Percentiles rank a stretch among this genome's conserved stretches.
These are phyloP conservation scores for Spinibarbus caldwelli DNA, from an alignment of 2,797 vertebrate genomes.

Conservation along the genomic window DNA sequence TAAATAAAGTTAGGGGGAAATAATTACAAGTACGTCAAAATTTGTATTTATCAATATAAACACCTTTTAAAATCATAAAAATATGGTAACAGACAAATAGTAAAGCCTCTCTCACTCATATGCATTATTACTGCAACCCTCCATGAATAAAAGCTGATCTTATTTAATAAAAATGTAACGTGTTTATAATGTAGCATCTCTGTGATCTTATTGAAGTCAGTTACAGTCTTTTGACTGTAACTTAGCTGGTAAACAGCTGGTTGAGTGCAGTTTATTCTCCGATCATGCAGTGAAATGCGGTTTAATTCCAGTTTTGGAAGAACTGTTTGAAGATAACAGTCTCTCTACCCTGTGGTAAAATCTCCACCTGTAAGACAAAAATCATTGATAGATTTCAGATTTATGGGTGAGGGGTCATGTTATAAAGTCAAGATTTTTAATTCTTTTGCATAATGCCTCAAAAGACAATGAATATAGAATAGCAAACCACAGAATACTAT, in stretches of 20 bases:
- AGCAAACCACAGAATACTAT: too few species aligned
- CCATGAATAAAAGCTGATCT: not conserved
- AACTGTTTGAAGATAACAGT: constrained; percentile 94
- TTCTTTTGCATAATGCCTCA: not conserved
- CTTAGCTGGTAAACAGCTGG: too few species aligned
- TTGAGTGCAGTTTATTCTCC: constrained; percentile 28
- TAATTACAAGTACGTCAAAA: not conserved
- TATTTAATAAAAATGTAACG: constrained; percentile 22
- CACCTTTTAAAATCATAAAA: constrained; percentile 35
- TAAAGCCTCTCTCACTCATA: not conserved
- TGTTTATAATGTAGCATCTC: constrained; percentile 18
- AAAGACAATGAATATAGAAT: not conserved
- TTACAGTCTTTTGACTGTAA: constrained; percentile 17
- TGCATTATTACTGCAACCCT: constrained; percentile 19
- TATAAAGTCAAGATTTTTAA: not conserved
- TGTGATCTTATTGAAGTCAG: not conserved
- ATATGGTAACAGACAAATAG: constrained; percentile 16
- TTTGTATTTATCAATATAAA: not conserved
- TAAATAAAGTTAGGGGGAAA: not conserved
- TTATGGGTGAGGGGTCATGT: not conserved
- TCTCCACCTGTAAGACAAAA: constrained; percentile 83
- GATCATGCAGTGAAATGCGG: constrained; percentile 34
- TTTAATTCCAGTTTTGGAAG: constrained; percentile 87
- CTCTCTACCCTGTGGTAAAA: constrained; percentile 88
- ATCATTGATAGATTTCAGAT: not conserved